phyloP scores from a whole-genome alignment of 2,888 invertebrate genomes.

The Alcis repandata region DNA sequence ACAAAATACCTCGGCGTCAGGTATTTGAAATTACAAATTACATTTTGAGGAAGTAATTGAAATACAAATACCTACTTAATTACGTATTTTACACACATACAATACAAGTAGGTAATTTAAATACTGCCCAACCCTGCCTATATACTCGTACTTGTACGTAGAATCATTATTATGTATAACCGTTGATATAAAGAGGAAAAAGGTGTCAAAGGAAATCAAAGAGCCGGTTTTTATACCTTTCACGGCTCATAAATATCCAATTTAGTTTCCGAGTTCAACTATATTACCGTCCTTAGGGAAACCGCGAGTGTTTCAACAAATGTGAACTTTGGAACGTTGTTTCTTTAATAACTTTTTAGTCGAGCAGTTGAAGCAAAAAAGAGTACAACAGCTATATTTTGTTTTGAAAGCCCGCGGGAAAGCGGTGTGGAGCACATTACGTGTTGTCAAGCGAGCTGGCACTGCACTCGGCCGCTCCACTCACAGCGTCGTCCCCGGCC shows the following conservation, averaged over 20 bases:
- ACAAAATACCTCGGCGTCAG: too few species aligned
- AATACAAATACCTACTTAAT: too few species aligned
- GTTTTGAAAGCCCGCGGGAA: constrained; percentile 11
- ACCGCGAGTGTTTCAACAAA: constrained; percentile 11
- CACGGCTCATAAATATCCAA: constrained; percentile 28
- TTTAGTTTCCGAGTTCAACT: constrained; percentile 23
- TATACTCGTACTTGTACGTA: neutral
- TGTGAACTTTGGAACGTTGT: constrained; percentile 3
- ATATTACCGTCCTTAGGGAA: constrained; percentile 18
- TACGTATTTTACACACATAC: too few species aligned
- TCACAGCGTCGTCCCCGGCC: constrained; percentile 36
- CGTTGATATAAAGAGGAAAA: constrained; percentile 15
- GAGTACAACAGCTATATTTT: constrained; percentile 8
- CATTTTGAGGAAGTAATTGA: too few species aligned
- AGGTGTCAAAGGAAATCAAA: constrained; percentile 25
- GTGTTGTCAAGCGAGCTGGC: constrained; percentile 40
- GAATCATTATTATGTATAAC: neutral
- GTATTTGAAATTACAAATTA: too few species aligned
- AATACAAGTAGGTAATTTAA: neutral
- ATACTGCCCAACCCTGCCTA: neutral
- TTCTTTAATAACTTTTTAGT: constrained; percentile 27
- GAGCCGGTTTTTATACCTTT: constrained; percentile 21
- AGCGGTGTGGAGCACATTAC: constrained; percentile 41
- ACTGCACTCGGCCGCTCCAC: constrained; percentile 31
- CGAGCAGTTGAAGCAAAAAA: constrained; percentile 24